Conservation (phyloP, 2,888 invertebrate genomes). For the Gastracanthus pulcherrimus region DNA sequence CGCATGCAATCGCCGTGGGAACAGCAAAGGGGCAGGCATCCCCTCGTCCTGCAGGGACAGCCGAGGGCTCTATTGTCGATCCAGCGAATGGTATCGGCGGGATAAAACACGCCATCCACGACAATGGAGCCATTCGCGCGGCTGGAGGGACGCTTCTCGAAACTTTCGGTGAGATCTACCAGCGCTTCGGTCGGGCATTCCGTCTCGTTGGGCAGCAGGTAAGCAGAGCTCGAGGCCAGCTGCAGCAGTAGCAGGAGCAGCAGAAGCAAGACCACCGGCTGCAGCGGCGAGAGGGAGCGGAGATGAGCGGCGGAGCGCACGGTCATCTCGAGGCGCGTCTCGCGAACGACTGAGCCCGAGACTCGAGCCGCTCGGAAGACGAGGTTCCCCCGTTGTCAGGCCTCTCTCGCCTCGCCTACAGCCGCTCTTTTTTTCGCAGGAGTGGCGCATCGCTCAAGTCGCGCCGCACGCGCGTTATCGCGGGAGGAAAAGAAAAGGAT, state of each 20-base stretch:
- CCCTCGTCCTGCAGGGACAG: conserved; percentile 55
- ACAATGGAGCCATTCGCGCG: not conserved
- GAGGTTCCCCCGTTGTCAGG: not conserved
- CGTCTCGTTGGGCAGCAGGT: conserved; percentile 33
- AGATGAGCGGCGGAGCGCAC: not conserved
- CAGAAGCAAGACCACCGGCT: not conserved
- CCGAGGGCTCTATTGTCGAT: not conserved
- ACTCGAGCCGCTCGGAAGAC: not conserved
- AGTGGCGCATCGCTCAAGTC: conserved; percentile 18
- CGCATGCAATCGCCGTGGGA: conserved; percentile 25
- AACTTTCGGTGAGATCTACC: conserved; percentile 35
- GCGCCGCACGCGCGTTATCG: not conserved
- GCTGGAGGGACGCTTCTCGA: not conserved
- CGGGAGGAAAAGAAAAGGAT: not conserved
- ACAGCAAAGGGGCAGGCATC: conserved; percentile 66
- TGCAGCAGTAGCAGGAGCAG: not conserved
- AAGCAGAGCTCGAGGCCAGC: not conserved
- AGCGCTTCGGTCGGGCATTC: conserved; percentile 47
- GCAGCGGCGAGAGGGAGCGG: not conserved
- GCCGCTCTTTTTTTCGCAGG: not conserved
- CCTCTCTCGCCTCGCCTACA: not conserved
- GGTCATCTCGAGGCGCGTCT: conserved; percentile 50
- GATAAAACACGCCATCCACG: conserved; percentile 32
- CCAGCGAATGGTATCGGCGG: conserved; percentile 9
- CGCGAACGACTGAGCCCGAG: conserved; percentile 35